Base-by-base conservation (phyloP, 2,113 vertebrate genomes). In the Lamprotornis superbus region DNA sequence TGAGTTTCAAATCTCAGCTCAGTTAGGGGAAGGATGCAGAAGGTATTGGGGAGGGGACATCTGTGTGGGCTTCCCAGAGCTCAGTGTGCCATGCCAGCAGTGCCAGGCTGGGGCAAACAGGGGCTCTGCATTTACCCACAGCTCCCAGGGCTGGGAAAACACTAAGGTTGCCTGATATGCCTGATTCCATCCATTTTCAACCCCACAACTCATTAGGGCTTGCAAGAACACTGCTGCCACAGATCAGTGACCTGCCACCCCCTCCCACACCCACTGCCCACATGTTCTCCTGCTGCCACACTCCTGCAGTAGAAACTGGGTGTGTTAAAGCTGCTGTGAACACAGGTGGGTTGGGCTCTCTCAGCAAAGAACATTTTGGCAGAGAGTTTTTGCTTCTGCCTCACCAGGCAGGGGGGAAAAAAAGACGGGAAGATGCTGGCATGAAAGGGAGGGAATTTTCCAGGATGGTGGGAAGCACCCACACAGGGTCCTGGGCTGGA, bases 171-270 rank as follows among this genome's bases (percentile, higher is more conserved):
- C 20, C 67, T 25, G 9, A 59, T 14, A 5, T 7, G 4, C 14
- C 44, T 3, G 10, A 64, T 85, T 53, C 42, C 52, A 40, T 31
- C 49, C n/a, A 19, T 46, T 89, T 87, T 42, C 30, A 87, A 16
- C 5, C 16, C 30, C 7, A 2, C 7, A 17, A 1, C 3, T 18
- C 42, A 0, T 5, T 1, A 28, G 44, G 39, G 30, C 3, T 0
- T 7, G 3, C 0, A 1, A 56, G 75, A 53, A 85, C 78, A 15
- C 27, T 11, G 56, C 47, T 84, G 78, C 33, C 7, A 8, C 2
- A 28, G 52, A 17, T 30, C 68, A 35, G 52, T 3, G 20, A 68
- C 40, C 44, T 52, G 74, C 49, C 78, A 68, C 33, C 52, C 25
- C 10, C 68, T 83, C 89, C 88, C 83, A 28, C 63, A 49, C 22